Base-by-base conservation (phyloP, 2,888 invertebrate species). In the Carabus problematicus region DNA sequence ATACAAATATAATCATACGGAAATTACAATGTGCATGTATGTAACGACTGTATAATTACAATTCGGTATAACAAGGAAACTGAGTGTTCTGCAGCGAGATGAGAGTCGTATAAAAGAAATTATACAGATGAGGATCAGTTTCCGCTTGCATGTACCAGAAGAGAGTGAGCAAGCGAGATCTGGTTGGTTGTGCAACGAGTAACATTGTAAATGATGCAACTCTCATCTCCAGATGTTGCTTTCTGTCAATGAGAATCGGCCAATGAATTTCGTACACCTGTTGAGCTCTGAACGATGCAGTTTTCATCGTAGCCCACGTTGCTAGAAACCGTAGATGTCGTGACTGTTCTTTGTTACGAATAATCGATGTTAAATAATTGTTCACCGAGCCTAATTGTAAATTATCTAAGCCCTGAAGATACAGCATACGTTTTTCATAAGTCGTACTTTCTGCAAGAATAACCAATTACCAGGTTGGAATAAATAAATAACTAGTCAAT, bases 61-160 rank as follows among this genome's bases (percentile, higher is more conserved):
- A 83, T 43, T 87, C 84, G 70, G 84, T 84, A 75, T 89, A 91
- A 70, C 89, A 90, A 0, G 88, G 88, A 75, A 87, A 89, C 1
- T 87, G 87, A 0, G 89, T 89, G 52, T 84, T 84, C 64, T 88
- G 87, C 76, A 91, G 82, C 64, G 89, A 90, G 71, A 88, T 88
- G 39, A 91, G 82, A 0, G 90, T 90, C 0, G 90, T 88, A 71
- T 88, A 89, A 84, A 90, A 92, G 78, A 87, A 91, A 72, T 90
- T 85, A 72, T 88, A 88, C 72, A 92, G 80, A 75, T 91, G 90
- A 4, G 84, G 84, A 75, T 86, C 86, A 0, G 84, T 84, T 71
- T 89, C 89, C 8, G 81, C 83, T 73, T 84, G 84, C 75, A 92
- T 88, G 72, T 88, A 89, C 78, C 89, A 88, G 76, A 89, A 89